Conservation (phyloP, 1,140 invertebrate genomes). For the Macrocentrus cingulum region DNA sequence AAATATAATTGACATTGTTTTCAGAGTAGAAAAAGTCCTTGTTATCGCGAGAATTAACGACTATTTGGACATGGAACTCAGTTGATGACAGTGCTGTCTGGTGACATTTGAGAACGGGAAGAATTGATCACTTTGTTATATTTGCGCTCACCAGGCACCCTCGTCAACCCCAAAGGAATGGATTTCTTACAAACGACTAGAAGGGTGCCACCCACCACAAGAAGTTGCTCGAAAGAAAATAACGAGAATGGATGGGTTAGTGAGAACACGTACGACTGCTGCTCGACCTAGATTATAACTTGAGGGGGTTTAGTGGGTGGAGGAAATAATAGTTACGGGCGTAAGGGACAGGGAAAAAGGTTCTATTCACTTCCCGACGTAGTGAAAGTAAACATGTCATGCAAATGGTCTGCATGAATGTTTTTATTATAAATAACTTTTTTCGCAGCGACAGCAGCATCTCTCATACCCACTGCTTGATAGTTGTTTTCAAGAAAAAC, state of each 20-base stretch:
- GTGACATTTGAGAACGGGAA: not conserved
- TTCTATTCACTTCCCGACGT: not conserved
- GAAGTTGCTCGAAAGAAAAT: slow-evolving; percentile 29
- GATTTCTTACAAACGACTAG: not conserved
- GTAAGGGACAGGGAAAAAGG: not conserved
- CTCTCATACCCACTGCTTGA: not conserved
- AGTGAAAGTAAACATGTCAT: slow-evolving; percentile 12
- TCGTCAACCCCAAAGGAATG: not conserved
- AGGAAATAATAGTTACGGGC: slow-evolving; percentile 12
- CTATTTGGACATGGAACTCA: too few relatives aligned
- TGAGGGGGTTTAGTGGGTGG: not conserved
- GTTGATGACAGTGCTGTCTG: too few relatives aligned
- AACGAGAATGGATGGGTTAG: slow-evolving; percentile 31
- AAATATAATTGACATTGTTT: too few relatives aligned
- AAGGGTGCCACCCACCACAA: slow-evolving; percentile 23
- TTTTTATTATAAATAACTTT: not conserved
- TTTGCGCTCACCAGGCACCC: not conserved
- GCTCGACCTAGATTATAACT: slow-evolving; percentile 14
- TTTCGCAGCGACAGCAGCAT: not conserved
- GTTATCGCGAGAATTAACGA: too few relatives aligned
- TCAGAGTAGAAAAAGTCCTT: too few relatives aligned
- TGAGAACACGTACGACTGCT: not conserved
- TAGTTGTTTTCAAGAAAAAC: too few relatives aligned
- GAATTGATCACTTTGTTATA: slow-evolving; percentile 22
- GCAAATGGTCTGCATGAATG: not conserved